A percentile compares a stretch with the other conserved stretches of the same genome.
Conservation (phyloP, 2,888 invertebrate species). For the Seira ritae region DNA sequence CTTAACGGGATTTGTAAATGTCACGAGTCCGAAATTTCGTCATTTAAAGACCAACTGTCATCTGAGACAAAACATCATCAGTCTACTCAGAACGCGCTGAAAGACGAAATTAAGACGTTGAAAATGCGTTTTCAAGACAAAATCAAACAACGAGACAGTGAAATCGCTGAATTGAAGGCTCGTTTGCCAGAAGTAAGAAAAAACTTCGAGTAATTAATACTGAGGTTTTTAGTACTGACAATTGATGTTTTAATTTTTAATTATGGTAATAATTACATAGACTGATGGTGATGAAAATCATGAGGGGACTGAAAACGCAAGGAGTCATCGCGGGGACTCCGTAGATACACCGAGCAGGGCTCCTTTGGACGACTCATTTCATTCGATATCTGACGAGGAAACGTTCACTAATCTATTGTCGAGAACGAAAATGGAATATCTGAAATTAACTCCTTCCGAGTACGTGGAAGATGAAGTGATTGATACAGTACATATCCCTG, state of each 20-base stretch:
- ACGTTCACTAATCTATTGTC: slow-evolving; percentile 34
- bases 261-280: not conserved
- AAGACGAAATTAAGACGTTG: slow-evolving; percentile 47
- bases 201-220: too few species aligned
- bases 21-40: slow-evolving; percentile 3
- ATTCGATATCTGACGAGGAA: slow-evolving; percentile 30
- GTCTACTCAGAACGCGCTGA: slow-evolving; percentile 24
- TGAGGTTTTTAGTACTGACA: not conserved
- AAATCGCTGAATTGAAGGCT: slow-evolving; percentile 33
- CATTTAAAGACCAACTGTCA: not conserved
- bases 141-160: slow-evolving; percentile 34
- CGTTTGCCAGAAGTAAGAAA: slow-evolving; percentile 31
- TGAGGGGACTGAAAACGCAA: not conserved
- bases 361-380: slow-evolving; percentile 33
- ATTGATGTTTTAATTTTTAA: slow-evolving; percentile 5
- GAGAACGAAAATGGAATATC: slow-evolving; percentile 38
- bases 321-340: not conserved
- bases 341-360: not conserved
- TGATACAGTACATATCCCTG: slow-evolving; percentile 41
- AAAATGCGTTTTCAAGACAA: slow-evolving; percentile 44
- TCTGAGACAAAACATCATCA: slow-evolving; percentile 35
- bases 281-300: not conserved
- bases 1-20: not conserved
- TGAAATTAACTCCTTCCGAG: slow-evolving; percentile 43
- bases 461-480: slow-evolving; percentile 49